These are phyloP conservation scores for Ranitomeya imitator DNA, from an alignment of 2,113 vertebrate species.

Conservation along the genomic window DNA sequence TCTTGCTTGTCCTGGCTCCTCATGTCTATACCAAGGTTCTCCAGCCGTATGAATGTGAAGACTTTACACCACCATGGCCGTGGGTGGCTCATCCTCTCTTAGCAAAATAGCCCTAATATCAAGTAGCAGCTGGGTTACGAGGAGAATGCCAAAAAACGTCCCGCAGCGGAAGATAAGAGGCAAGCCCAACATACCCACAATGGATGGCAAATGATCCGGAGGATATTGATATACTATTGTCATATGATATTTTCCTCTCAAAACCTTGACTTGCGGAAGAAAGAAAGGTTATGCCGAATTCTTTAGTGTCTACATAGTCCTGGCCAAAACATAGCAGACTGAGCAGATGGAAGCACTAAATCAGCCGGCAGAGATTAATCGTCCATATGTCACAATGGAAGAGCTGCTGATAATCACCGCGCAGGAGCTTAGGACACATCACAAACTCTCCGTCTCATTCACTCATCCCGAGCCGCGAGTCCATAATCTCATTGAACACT, in stretches of 20 bases:
- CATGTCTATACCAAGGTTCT: background rate
- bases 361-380: conserved; percentile 46
- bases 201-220: background rate
- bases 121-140: background rate
- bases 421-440: background rate
- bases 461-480: background rate
- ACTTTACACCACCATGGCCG: background rate
- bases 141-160: background rate
- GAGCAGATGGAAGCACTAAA: conserved; percentile 47
- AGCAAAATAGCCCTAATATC: background rate
- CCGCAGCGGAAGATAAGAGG: background rate
- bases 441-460: conserved; percentile 24
- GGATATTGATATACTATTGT: conserved; percentile 20
- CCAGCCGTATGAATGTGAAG: background rate
- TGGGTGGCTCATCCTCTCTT: background rate
- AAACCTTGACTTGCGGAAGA: conserved; percentile 9
- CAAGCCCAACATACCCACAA: background rate
- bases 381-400: conserved; percentile 29
- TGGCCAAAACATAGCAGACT: background rate
- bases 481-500: conserved; percentile 11
- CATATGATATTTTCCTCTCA: conserved; percentile 18
- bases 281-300: conserved; percentile 8
- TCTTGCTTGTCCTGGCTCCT: background rate
- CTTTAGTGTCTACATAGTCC: background rate
- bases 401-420: conserved; percentile 3